These are phyloP conservation scores for Myotis lucifugus DNA, from an alignment of 2,113 vertebrate genomes.

Conservation along the genomic window DNA sequence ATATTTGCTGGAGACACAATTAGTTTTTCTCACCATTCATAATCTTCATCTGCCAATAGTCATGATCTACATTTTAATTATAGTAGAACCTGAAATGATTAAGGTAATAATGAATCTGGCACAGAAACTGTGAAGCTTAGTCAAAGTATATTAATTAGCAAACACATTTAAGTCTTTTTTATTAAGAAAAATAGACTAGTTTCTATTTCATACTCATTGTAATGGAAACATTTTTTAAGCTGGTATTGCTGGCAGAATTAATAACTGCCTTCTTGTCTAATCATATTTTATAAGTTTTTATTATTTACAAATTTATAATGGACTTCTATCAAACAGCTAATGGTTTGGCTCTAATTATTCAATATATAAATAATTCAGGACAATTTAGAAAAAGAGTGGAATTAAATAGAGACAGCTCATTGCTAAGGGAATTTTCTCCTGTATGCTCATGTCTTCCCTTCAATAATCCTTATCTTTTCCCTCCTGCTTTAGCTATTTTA, in stretches of 20 bases:
- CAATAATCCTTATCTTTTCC: constrained; percentile 51
- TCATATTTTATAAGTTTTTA: constrained; percentile 72
- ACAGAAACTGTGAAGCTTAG: constrained; percentile 61
- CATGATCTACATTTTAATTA: constrained; percentile 74
- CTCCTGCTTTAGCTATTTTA: constrained; percentile 10
- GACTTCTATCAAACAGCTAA: constrained; percentile 48
- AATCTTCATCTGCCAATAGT: constrained; percentile 73
- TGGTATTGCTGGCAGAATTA: constrained; percentile 66
- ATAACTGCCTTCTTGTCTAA: constrained; percentile 55
- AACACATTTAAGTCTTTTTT: constrained; percentile 70
- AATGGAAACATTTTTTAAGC: constrained; percentile 68
- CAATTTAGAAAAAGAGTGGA: constrained; percentile 9
- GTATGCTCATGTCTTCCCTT: constrained; percentile 35
- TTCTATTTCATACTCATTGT: constrained; percentile 63
- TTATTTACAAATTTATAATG: constrained; percentile 62
- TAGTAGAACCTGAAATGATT: constrained; percentile 71
- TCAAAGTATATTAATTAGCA: constrained; percentile 75
- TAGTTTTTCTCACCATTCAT: constrained; percentile 68
- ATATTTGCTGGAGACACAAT: constrained; percentile 63
- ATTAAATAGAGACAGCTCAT: constrained; percentile 57
- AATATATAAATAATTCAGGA: constrained; percentile 69
- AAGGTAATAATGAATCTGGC: constrained; percentile 74
- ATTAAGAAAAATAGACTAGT: constrained; percentile 72
- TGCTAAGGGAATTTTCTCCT: constrained; percentile 44
- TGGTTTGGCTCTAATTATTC: constrained; percentile 61